Conservation (phyloP, 2,888 invertebrate species). For the Kuschelorhynchus macadamiae region DNA sequence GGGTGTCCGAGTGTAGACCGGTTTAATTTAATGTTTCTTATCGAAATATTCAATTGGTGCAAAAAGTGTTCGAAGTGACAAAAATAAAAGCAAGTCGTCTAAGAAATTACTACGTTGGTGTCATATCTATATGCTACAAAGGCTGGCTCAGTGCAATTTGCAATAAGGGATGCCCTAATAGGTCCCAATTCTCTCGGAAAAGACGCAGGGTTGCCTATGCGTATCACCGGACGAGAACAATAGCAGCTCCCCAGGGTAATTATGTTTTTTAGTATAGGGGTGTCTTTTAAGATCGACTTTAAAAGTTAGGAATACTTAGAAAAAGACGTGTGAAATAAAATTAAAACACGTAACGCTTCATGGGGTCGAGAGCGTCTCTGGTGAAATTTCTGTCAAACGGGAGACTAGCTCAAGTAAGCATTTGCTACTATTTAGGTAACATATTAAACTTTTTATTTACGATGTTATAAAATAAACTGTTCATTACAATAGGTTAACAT, state of each 20-base stretch:
- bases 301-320: not conserved
- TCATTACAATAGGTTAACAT: no score
- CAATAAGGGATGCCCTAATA: not conserved
- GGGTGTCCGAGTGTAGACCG: no score
- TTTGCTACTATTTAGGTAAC: no score
- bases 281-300: conserved; percentile 1
- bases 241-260: conserved; percentile 7
- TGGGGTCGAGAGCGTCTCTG: not conserved
- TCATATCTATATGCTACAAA: not conserved
- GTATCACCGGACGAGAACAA: not conserved
- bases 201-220: not conserved
- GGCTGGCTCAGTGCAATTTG: not conserved
- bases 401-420: not conserved
- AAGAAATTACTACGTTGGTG: no score
- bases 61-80: no score
- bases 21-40: no score
- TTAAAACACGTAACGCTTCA: not conserved
- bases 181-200: not conserved
- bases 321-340: not conserved
- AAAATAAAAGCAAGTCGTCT: no score
- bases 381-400: not conserved
- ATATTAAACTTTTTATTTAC: no score
- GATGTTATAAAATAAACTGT: no score
- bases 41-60: no score
- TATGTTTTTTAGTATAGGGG: conserved; percentile 4